Conservation (phyloP, 2,113 vertebrate species). For the Passer domesticus region DNA sequence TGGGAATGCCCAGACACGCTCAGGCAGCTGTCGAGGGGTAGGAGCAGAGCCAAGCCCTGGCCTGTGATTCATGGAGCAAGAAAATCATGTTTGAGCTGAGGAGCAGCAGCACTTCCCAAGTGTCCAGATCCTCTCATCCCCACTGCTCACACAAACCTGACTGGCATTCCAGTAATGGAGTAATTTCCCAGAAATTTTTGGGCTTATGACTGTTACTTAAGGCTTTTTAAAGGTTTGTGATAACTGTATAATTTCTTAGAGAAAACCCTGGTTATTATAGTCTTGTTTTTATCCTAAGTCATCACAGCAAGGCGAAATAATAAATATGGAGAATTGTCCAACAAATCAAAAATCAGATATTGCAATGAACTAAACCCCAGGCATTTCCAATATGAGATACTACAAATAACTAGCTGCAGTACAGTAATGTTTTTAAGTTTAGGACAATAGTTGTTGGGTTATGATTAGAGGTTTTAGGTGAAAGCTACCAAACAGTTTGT, state of each 20-base stretch:
- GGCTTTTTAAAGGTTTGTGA: background rate
- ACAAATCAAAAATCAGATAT: background rate
- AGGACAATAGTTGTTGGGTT: background rate
- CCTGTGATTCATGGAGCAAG: background rate
- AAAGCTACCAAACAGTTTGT: background rate
- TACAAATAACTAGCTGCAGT: background rate
- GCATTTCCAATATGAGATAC: background rate
- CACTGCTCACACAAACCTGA: background rate
- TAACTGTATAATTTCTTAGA: rapidly evolving
- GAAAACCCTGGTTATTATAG: background rate
- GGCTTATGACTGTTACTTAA: background rate
- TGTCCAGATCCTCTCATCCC: background rate
- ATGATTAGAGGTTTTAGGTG: background rate
- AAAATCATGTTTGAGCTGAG: background rate
- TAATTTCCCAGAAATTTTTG: rapidly evolving
- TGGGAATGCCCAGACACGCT: background rate
- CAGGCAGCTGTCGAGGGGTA: background rate
- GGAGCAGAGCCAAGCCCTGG: background rate
- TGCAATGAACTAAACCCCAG: background rate
- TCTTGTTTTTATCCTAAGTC: background rate
- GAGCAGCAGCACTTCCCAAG: background rate
- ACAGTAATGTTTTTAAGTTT: background rate
- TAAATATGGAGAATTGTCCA: background rate
- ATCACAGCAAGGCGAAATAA: background rate
- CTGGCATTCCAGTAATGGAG: background rate